Conservation (phyloP, 2,113 vertebrate species). For the Clarias batrachus region DNA sequence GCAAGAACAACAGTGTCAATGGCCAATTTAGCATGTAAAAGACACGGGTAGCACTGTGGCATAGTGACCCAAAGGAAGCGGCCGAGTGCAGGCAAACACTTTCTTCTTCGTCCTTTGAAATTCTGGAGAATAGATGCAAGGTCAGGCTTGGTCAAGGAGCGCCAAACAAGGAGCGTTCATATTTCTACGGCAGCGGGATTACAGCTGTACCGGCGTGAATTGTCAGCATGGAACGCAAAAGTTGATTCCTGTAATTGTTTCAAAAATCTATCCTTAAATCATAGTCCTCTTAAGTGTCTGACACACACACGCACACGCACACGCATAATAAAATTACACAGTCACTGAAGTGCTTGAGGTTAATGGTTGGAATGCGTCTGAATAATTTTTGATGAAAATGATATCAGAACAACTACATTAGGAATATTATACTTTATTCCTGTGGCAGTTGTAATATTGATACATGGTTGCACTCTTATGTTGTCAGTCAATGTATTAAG, state of each 20-base stretch:
- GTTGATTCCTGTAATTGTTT: neutral
- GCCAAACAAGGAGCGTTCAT: constrained; percentile 4
- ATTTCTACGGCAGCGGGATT: neutral
- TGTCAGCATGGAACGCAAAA: neutral
- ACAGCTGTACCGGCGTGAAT: neutral
- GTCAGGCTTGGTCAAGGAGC: constrained; percentile 9
- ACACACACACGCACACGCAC: neutral
- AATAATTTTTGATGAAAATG: neutral
- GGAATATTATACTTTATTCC: neutral
- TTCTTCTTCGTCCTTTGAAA: constrained; percentile 8
- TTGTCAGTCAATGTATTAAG: neutral
- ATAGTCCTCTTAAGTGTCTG: neutral
- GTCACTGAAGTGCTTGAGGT: neutral
- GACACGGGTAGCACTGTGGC: neutral
- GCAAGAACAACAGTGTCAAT: constrained; percentile 22
- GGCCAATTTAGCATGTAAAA: constrained; percentile 29
- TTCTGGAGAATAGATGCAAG: neutral
- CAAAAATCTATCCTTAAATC: neutral
- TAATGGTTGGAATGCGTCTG: neutral
- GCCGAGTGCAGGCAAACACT: neutral
- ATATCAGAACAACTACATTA: neutral
- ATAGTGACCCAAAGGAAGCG: neutral
- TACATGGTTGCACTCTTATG: neutral
- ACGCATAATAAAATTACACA: neutral
- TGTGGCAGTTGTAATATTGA: neutral